phyloP scores from a whole-genome alignment of 2,797 vertebrate genomes.

The Margarornis squamiger region DNA sequence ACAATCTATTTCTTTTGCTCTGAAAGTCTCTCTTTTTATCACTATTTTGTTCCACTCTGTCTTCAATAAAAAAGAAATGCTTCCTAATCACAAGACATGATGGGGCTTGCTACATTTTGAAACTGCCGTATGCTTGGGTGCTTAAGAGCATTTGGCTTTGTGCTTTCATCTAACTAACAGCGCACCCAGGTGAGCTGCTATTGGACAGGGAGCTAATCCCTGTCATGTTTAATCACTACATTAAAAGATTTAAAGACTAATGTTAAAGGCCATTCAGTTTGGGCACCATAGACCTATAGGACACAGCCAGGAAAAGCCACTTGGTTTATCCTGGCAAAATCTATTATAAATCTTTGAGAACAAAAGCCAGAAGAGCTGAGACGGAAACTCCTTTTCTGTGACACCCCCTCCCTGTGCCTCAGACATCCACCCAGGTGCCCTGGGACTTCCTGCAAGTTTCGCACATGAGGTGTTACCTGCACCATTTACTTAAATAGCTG shows the following conservation, averaged over 20 bases:
- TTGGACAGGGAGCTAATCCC: constrained; percentile 52
- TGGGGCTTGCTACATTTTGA: not conserved
- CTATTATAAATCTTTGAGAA: not conserved
- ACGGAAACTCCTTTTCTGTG: not conserved
- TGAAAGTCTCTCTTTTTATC: not conserved
- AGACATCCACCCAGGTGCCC: not conserved
- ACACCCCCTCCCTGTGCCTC: accelerated
- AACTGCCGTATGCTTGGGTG: not conserved
- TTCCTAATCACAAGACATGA: not conserved
- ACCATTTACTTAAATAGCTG: not conserved
- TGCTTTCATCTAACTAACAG: constrained; percentile 12
- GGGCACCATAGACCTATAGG: not conserved
- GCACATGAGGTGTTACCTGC: not conserved
- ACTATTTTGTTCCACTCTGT: not conserved
- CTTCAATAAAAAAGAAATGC: not conserved
- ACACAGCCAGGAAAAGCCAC: not conserved
- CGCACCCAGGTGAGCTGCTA: constrained; percentile 16
- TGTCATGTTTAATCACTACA: constrained; percentile 60
- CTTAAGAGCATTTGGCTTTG: constrained; percentile 61
- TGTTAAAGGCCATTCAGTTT: constrained; percentile 16
- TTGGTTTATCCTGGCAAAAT: not conserved
- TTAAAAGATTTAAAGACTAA: constrained; percentile 48
- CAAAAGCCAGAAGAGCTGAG: not conserved
- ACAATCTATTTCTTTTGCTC: not conserved
- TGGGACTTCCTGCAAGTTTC: not conserved